A percentile compares a stretch with the other conserved stretches of the same genome.
These are phyloP conservation scores for Thunnus thynnus DNA, from an alignment of 2,113 vertebrate species.

Conservation along the genomic window DNA sequence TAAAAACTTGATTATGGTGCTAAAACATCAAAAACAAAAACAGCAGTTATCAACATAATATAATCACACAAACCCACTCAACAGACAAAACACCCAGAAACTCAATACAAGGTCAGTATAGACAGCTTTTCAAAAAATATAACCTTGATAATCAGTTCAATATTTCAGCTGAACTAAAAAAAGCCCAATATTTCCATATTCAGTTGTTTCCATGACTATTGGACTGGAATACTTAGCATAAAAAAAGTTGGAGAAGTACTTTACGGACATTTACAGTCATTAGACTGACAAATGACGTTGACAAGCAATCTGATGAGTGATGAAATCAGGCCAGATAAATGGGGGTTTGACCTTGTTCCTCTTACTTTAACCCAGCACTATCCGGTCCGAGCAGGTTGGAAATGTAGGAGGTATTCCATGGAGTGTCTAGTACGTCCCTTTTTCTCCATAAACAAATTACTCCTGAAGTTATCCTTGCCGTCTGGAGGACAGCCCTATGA, in stretches of 20 bases:
- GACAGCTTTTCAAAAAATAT: neutral
- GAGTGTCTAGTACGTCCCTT: conserved; percentile 34
- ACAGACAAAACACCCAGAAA: neutral
- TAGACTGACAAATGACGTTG: neutral
- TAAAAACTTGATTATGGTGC: neutral
- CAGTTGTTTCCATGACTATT: neutral
- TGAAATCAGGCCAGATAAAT: conserved; percentile 29
- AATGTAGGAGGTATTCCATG: conserved; percentile 47
- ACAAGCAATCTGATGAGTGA: conserved; percentile 35
- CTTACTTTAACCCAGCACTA: conserved; percentile 17
- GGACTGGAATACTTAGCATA: neutral
- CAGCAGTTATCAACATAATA: neutral
- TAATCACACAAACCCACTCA: neutral
- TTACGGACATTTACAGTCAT: conserved; percentile 19
- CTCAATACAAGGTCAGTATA: neutral
- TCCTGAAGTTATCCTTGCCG: conserved; percentile 57
- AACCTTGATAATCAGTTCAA: neutral
- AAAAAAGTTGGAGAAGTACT: conserved; percentile 4
- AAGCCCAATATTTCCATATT: neutral
- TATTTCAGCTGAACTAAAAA: neutral
- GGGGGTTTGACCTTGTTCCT: conserved; percentile 8
- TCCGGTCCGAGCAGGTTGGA: conserved; percentile 35
- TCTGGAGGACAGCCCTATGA: conserved; percentile 65
- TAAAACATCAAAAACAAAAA: neutral
- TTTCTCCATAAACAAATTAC: conserved; percentile 72